phyloP scores from a whole-genome alignment of 1,140 invertebrate species.

The Oscheius sp. region DNA sequence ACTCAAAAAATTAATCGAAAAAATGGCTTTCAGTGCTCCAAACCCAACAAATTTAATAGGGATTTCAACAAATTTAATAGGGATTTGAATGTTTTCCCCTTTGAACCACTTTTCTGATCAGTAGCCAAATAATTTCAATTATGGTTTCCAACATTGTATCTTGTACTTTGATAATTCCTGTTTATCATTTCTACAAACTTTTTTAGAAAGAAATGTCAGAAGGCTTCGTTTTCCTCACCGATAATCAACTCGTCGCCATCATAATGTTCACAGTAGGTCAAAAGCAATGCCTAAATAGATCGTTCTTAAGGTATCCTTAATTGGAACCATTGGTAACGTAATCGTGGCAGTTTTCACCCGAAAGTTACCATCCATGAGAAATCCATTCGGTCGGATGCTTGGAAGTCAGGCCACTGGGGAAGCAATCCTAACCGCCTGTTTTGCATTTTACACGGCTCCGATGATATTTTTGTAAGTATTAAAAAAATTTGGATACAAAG shows the following conservation, averaged over 20 bases:
- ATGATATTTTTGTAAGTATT: not conserved
- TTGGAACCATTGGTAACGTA: not conserved
- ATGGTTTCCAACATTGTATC: too few species aligned
- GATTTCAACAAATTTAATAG: too few species aligned
- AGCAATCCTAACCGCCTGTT: not conserved
- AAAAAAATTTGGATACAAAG: not conserved
- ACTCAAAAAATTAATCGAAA: too few species aligned
- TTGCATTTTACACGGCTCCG: conserved; percentile 3
- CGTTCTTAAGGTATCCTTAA: not conserved
- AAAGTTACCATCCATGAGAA: not conserved
- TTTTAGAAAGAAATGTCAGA: not conserved
- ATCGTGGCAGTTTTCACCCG: not conserved
- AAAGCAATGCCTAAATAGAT: not conserved
- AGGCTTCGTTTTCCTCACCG: not conserved
- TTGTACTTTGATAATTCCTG: too few species aligned
- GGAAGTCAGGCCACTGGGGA: conserved; percentile 13
- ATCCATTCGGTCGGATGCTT: not conserved
- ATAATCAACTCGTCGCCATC: not conserved
- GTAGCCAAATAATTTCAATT: too few species aligned
- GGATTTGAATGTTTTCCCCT: too few species aligned
- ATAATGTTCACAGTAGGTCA: not conserved
- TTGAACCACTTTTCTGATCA: not conserved
- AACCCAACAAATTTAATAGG: too few species aligned
- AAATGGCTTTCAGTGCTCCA: too few species aligned
- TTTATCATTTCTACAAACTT: not conserved